phyloP scores from a whole-genome alignment of 2,797 vertebrate genomes.

The Dendrocincla fuliginosa region DNA sequence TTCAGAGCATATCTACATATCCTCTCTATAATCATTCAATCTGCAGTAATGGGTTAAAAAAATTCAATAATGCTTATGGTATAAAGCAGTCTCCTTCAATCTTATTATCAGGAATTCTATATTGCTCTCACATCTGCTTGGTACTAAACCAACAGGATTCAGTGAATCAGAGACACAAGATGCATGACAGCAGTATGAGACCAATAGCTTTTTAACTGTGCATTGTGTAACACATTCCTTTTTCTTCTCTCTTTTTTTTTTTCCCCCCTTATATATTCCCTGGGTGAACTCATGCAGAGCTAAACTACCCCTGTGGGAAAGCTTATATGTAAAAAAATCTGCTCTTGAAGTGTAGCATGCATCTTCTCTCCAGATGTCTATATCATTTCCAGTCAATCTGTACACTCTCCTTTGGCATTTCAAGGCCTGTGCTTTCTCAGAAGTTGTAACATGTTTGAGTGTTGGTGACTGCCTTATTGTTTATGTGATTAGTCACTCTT shows the following conservation, averaged over 20 bases:
- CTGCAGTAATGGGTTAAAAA: background rate
- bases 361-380: constrained; percentile 34
- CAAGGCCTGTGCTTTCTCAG: constrained; percentile 42
- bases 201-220: background rate
- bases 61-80: background rate
- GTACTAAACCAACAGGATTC: background rate
- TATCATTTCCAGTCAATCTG: background rate
- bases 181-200: background rate
- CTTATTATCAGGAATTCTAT: background rate
- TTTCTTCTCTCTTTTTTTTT: background rate
- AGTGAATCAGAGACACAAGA: background rate
- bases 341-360: background rate
- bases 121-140: background rate
- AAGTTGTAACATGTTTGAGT: constrained; percentile 18
- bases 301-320: constrained; percentile 14
- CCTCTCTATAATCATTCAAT: background rate
- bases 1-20: background rate
- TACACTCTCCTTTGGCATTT: background rate
- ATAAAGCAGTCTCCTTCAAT: background rate
- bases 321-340: background rate
- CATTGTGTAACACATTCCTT: background rate
- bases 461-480: constrained; percentile 43
- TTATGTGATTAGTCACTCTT: constrained; percentile 55
- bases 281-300: background rate
- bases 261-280: background rate